phyloP scores from a whole-genome alignment of 2,113 vertebrate genomes.

The Gallinago media region DNA sequence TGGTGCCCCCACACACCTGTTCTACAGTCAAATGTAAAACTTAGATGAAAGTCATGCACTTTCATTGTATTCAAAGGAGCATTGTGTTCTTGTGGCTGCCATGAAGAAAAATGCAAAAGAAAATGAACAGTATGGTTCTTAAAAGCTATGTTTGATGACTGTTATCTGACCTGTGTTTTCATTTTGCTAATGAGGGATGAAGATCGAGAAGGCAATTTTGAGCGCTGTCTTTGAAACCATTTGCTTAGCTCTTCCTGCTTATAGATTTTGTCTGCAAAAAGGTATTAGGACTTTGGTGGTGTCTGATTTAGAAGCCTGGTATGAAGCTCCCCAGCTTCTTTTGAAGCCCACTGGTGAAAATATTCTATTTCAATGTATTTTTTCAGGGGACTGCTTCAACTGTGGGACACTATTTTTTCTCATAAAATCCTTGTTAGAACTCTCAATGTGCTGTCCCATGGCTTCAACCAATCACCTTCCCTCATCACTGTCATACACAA shows the following conservation, averaged over 20 bases:
- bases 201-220: not conserved
- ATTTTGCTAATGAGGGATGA: not conserved
- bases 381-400: not conserved
- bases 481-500: not conserved
- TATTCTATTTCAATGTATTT: not conserved
- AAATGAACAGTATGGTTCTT: not conserved
- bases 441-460: not conserved
- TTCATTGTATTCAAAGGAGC: not conserved
- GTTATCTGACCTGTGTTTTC: not conserved
- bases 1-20: rapidly evolving
- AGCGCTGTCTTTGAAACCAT: not conserved
- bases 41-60: not conserved
- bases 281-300: not conserved
- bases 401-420: not conserved
- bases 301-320: not conserved
- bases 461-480: not conserved
- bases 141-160: not conserved
- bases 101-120: not conserved
- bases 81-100: not conserved
- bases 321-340: not conserved
- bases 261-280: not conserved
- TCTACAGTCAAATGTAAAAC: not conserved
- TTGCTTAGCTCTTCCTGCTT: not conserved
- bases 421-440: not conserved
- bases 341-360: not conserved